Conservation (phyloP, 2,797 vertebrate species). For the Platalea minor region DNA sequence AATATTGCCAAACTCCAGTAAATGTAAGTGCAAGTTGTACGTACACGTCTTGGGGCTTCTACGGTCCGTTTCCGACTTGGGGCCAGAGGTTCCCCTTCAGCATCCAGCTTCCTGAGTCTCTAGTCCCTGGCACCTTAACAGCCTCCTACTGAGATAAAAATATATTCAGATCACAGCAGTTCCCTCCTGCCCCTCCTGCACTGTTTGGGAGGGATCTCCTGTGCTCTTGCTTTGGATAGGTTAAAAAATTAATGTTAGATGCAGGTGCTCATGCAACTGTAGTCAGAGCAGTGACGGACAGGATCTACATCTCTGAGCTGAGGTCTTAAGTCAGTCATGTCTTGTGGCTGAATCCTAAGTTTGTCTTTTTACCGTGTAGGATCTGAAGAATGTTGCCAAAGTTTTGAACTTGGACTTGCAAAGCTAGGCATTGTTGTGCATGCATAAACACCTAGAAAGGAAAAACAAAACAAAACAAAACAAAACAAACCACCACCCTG, state of each 20-base stretch:
- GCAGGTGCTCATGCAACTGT: background rate
- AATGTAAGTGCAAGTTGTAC: background rate
- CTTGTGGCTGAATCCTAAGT: background rate
- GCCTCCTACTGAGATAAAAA: background rate
- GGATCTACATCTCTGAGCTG: background rate
- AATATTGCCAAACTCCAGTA: background rate
- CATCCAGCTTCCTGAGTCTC: background rate
- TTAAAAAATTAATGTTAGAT: background rate
- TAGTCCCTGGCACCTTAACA: background rate
- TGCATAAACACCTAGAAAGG: background rate
- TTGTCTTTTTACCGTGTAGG: background rate
- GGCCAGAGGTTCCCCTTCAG: background rate
- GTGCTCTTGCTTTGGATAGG: background rate
- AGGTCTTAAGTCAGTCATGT: background rate
- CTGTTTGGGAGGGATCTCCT: background rate
- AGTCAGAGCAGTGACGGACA: background rate
- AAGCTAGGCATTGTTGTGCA: background rate
- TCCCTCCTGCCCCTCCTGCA: background rate
- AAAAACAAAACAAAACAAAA: background rate
- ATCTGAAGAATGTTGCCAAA: background rate
- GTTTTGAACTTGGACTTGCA: background rate
- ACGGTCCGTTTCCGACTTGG: background rate
- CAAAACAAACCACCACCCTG: accelerated
- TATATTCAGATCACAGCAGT: background rate
- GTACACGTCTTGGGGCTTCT: background rate